A percentile compares a stretch with the other conserved stretches of the same genome.
Evolutionary conservation across 2,113 vertebrate species (phyloP).

Genomic region (Irena cyanogastra): DNA sequence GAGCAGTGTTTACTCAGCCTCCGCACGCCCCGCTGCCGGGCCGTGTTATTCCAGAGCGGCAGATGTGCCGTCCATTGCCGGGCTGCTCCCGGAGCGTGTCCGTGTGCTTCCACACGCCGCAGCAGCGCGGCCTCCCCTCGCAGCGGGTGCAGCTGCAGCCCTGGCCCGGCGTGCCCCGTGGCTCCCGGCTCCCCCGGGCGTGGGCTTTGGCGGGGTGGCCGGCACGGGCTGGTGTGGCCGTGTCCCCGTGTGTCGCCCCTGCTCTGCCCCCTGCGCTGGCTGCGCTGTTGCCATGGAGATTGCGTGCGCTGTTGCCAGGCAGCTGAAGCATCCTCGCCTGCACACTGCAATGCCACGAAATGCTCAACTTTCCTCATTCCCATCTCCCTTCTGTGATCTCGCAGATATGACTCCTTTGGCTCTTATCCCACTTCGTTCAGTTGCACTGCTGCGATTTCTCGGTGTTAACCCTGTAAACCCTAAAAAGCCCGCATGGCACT

Average conservation of each 20-base stretch:
- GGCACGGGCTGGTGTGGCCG: neutral
- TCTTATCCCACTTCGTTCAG: neutral
- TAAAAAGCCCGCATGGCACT: neutral
- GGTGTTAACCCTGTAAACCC: constrained; percentile 15
- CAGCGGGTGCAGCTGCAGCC: neutral
- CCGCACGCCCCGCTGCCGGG: rapidly evolving
- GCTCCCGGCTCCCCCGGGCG: rapidly evolving
- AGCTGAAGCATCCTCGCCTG: constrained; percentile 32
- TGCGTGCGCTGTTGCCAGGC: constrained; percentile 63
- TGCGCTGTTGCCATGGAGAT: constrained; percentile 34
- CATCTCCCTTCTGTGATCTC: neutral
- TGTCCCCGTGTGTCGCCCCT: neutral
- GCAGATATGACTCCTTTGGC: constrained; percentile 19
- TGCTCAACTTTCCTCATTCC: constrained; percentile 42
- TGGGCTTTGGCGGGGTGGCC: rapidly evolving
- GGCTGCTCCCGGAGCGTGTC: neutral
- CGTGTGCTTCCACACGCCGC: neutral
- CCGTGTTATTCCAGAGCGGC: neutral
- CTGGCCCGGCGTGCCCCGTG: rapidly evolving
- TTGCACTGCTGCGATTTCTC: neutral
- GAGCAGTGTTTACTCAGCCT: neutral
- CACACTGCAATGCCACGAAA: constrained; percentile 36
- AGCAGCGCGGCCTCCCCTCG: rapidly evolving
- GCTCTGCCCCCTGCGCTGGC: neutral
- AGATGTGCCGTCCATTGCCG: neutral